Percentiles rank a stretch among this genome's conserved stretches.
Evolutionary conservation across 2,113 vertebrate species (phyloP).

Genomic region (Limanda limanda): DNA sequence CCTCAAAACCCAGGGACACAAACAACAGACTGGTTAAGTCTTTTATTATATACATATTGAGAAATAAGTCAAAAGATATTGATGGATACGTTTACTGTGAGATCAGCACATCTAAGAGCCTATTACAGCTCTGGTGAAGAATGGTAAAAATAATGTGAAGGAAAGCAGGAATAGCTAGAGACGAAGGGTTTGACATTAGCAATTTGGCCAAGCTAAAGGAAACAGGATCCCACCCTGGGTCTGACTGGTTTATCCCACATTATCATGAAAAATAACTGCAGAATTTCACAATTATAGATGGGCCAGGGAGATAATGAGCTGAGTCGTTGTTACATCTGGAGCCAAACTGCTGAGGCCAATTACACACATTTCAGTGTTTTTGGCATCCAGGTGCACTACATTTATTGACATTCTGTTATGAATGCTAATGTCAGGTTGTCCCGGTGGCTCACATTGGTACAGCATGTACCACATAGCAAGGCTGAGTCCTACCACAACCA

Average conservation of each 20-base stretch:
- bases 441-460: too few species aligned
- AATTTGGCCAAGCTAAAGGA: not conserved
- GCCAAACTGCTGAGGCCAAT: conserved; percentile 19
- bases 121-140: too few species aligned
- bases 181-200: not conserved
- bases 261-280: conserved; percentile 23
- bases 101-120: too few species aligned
- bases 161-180: not conserved
- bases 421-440: too few species aligned
- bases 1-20: too few species aligned
- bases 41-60: too few species aligned
- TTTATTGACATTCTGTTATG: not conserved
- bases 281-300: conserved; percentile 1
- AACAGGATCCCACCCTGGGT: not conserved
- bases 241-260: conserved; percentile 1
- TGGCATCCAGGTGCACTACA: conserved; percentile 4
- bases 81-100: too few species aligned
- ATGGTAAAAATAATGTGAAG: not conserved
- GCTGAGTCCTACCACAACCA: too few species aligned
- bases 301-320: conserved; percentile 34
- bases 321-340: conserved; percentile 37
- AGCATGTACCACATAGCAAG: too few species aligned
- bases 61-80: too few species aligned
- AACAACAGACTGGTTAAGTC: too few species aligned
- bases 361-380: conserved; percentile 11